These are phyloP conservation scores for Ctenopoma multispine DNA, from an alignment of 2,797 vertebrate genomes.

Conservation along the genomic window DNA sequence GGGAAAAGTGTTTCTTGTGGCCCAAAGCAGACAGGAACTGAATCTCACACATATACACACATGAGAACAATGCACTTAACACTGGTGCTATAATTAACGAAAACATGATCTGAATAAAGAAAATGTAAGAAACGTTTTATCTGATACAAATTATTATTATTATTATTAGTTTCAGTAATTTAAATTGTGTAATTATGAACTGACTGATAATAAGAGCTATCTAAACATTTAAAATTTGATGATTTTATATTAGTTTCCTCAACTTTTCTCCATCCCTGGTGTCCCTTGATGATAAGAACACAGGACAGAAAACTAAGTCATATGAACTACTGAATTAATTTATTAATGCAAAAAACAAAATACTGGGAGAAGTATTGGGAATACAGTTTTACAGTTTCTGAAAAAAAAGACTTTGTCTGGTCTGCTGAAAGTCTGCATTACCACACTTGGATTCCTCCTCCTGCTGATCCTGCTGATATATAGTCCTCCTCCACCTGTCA, in stretches of 20 bases:
- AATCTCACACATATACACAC: slow-evolving; percentile 6
- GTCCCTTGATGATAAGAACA: background rate
- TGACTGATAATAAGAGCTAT: background rate
- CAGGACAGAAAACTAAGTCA: background rate
- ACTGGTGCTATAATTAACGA: background rate
- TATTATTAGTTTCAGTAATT: slow-evolving; percentile 12
- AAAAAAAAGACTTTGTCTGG: too few relatives aligned
- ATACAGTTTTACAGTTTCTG: too few relatives aligned
- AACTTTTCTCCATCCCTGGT: too few relatives aligned
- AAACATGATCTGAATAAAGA: background rate
- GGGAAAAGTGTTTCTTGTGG: slow-evolving; percentile 58
- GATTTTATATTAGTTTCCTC: too few relatives aligned
- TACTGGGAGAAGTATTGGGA: too few relatives aligned
- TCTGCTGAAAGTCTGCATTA: too few relatives aligned
- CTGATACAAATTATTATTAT: slow-evolving; percentile 7
- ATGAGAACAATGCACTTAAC: background rate
- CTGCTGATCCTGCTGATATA: background rate
- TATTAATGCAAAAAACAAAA: too few relatives aligned
- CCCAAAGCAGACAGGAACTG: slow-evolving; percentile 28
- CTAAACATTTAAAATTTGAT: too few relatives aligned
- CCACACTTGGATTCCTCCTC: background rate
- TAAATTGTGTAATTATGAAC: background rate
- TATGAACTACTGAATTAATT: too few relatives aligned
- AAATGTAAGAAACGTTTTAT: slow-evolving; percentile 13
- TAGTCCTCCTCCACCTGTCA: background rate